phyloP scores from a whole-genome alignment of 2,797 vertebrate genomes.

The Linurgus olivaceus region DNA sequence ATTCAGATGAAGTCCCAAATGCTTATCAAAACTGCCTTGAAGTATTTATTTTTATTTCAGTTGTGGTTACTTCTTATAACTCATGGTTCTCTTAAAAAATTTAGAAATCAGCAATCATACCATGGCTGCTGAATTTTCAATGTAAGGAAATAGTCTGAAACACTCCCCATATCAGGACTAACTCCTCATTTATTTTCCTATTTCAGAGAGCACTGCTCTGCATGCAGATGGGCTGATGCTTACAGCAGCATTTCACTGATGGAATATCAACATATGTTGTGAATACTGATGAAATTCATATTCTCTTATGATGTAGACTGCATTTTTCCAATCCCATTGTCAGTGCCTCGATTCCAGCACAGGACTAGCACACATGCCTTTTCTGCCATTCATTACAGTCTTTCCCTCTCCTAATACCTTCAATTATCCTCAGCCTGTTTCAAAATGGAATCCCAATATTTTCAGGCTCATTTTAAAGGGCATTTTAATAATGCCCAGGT shows the following conservation, averaged over 20 bases:
- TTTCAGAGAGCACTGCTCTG: slow-evolving; percentile 25
- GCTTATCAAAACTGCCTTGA: neutral
- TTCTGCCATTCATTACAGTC: neutral
- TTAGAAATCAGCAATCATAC: neutral
- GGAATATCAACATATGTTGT: slow-evolving; percentile 21
- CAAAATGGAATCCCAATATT: slow-evolving; percentile 9
- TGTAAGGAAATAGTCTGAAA: slow-evolving; percentile 7
- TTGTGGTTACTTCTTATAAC: neutral
- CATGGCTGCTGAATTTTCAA: neutral
- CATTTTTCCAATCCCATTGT: neutral
- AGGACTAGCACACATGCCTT: neutral
- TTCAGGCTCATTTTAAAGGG: slow-evolving; percentile 9
- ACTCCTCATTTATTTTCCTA: slow-evolving; percentile 50
- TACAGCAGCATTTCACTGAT: neutral
- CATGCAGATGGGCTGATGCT: slow-evolving; percentile 38
- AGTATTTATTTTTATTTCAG: slow-evolving; percentile 8
- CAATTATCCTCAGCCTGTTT: neutral
- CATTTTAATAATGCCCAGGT: slow-evolving; percentile 6
- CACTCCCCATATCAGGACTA: slow-evolving; percentile 5
- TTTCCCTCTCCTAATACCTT: neutral
- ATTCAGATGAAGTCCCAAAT: neutral
- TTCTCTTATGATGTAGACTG: neutral
- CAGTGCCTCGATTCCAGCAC: neutral
- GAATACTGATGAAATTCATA: slow-evolving; percentile 58
- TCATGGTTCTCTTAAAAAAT: neutral